Evolutionary conservation across 37 sponge, comb jelly and placozoan species (phyloP).

Genomic region (Theonella swinhoei): DNA sequence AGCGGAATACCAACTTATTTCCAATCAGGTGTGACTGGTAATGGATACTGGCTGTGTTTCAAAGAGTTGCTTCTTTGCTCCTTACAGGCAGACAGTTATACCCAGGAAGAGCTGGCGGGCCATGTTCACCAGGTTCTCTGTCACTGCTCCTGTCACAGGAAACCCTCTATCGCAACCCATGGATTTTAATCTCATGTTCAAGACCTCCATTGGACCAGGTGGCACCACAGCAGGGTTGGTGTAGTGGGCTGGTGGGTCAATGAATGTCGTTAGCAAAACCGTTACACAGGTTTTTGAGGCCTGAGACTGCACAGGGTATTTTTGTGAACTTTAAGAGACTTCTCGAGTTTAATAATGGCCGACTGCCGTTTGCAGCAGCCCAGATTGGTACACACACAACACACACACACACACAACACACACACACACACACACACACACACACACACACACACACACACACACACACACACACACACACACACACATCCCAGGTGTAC

Average conservation of each 20-base stretch:
- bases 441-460: too few species aligned
- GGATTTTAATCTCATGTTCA: conserved; percentile 97
- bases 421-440: too few species aligned
- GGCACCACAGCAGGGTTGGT: conserved; percentile 68
- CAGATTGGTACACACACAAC: conserved; percentile 85
- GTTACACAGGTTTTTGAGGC: conserved; percentile 78
- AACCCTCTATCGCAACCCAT: conserved; percentile 83
- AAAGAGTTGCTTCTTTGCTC: background rate
- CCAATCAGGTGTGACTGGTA: conserved; percentile 36
- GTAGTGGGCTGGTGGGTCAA: background rate
- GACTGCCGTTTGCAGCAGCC: conserved; percentile 97
- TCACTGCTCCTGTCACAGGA: conserved; percentile 82
- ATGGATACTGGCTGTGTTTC: background rate
- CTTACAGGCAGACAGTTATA: conserved; percentile 77
- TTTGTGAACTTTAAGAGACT: conserved; percentile 98
- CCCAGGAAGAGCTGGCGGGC: conserved; percentile 74
- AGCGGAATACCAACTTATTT: conserved; percentile 56
- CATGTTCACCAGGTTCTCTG: conserved; percentile 70
- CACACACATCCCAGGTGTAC: too few species aligned
- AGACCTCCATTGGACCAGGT: conserved; percentile 92
- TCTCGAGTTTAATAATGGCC: conserved; percentile 93
- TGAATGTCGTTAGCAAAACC: background rate
- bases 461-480: too few species aligned
- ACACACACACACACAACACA: too few species aligned
- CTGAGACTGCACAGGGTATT: conserved; percentile 99